Evolutionary conservation across 2,113 vertebrate genomes (phyloP), one percentile per base, ranked within the genome.

Genomic region (Chaenogobius annularis): DNA sequence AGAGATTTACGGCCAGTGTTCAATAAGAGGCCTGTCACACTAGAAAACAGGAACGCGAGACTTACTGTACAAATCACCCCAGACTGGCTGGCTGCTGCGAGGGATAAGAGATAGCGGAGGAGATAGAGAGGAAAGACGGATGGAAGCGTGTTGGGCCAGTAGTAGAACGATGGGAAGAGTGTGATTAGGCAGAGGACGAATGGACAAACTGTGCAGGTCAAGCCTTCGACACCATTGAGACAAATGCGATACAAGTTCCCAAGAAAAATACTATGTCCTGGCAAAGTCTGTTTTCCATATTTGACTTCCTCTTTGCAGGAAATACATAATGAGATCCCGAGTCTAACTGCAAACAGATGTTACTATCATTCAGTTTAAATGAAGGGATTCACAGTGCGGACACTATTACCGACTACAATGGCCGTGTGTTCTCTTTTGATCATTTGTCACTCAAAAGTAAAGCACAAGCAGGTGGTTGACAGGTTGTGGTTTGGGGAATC

Each of bases 1-100:
- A 81, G 79, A 89, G 86, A 88, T 89, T 88, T 89, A 87, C 50
- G 20, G 58, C 48, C 75, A 79, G 37, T 56, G 76, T 77, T 88
- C 82, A 84, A 85, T 81, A 79, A 79, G 80, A 69, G 35, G 73
- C 69, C 48, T 70, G 79, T 81, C 72, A 44, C 78, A 64, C 2
- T 0, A 46, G 19, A 63, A 73, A 74, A 82, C 64, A 40, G 7
- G 5, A 61, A 76, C 66, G 22, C 63, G 55, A 58, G 17, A 75
- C 54, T 43, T 17, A 7, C 1, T 68, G 23, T 3, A 3, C 23
- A 72, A 81, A 78, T 81, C 78, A 74, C 56, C 56, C 64, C 10
- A 66, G 47, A 54, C 55, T 23, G 3, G 73, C 66, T 75, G 44
- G 20, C 70, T 73, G 52, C 22, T 70, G 62, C 75, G 68, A 17